A percentile compares a stretch with the other conserved stretches of the same genome.
phyloP scores from a whole-genome alignment of 2,888 invertebrate species.

The Dasysyrphus tricinctus region DNA sequence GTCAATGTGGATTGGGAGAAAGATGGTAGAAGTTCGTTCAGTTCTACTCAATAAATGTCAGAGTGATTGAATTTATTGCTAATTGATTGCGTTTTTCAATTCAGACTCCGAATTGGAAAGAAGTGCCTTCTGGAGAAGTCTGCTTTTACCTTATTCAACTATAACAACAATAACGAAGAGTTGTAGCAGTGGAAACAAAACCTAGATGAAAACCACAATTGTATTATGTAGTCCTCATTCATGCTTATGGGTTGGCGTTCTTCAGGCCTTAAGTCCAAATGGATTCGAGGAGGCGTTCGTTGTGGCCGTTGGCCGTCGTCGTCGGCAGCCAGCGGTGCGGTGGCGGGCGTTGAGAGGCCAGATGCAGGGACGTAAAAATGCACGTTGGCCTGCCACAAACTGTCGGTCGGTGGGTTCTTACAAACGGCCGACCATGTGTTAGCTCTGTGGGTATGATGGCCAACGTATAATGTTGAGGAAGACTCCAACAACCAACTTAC shows the following conservation, averaged over 20 bases:
- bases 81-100: slow-evolving; percentile 76
- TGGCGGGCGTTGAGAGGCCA: not conserved
- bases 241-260: slow-evolving; percentile 48
- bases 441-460: slow-evolving; percentile 27
- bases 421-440: slow-evolving; percentile 60
- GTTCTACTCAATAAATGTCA: slow-evolving; percentile 75
- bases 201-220: slow-evolving; percentile 69
- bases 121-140: slow-evolving; percentile 71
- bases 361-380: slow-evolving; percentile 15
- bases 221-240: slow-evolving; percentile 66
- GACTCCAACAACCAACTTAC: slow-evolving; percentile 19
- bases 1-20: slow-evolving; percentile 22
- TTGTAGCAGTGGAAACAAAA: slow-evolving; percentile 48
- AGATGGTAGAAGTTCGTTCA: slow-evolving; percentile 63
- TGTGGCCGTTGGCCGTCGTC: not conserved
- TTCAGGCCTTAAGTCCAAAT: slow-evolving; percentile 39
- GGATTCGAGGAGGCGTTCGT: slow-evolving; percentile 27
- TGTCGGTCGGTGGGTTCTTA: slow-evolving; percentile 52
- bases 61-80: slow-evolving; percentile 76
- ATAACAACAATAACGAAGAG: slow-evolving; percentile 39
- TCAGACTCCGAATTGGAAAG: slow-evolving; percentile 66
- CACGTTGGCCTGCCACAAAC: slow-evolving; percentile 60
- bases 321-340: not conserved
- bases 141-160: slow-evolving; percentile 63
- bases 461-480: slow-evolving; percentile 27